Evolutionary conservation across 1,140 invertebrate genomes (phyloP), one percentile per base, ranked within the genome.

Genomic region (Lepidurus couesii): DNA sequence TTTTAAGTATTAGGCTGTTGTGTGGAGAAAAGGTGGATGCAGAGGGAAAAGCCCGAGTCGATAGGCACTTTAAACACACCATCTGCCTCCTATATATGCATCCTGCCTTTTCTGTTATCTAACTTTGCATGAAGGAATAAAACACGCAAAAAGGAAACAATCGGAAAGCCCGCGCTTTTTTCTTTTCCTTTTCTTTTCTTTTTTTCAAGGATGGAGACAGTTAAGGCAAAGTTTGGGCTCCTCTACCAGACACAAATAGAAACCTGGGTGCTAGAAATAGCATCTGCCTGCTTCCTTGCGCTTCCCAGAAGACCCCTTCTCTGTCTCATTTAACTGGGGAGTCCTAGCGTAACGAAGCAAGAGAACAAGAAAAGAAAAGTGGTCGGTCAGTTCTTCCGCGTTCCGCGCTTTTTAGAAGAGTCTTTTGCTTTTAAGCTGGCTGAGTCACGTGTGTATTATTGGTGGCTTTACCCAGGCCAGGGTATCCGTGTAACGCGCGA

Each of bases 191-290:
- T 34, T 26, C 34, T 4, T 34, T 34, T 26, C 26, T 26, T 34
- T 34, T 34, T 34, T 34, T 34, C 34, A 34, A 3, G 34, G 4
- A 34, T 3, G 34, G 34, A 34, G 34, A 34, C 34, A 34, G 16
- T 65, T 65, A 65, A 65, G 21, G 53, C 53, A 65, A 65, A 65
- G 53, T 21, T 65, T 21, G 53, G 53, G 53, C 34, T 34, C 34
- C 34, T 34, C 34, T 34, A 65, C 53, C 53, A 65, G 53, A 65
- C 53, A 65, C 53, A 65, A 65, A 65, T 65, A 65, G 53, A 65
- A 65, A 65, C 53, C 53, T 65, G 21, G 53, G 21, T 21, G 53
- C 53, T 65, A n/a, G 53, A 65, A 65, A 65, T 65, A 65, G 53
- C 53, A 65, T 65, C 21, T 65, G 53, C 53, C 1, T 13, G 16